Percentiles rank a stretch among this genome's conserved stretches.
Evolutionary conservation across 1,140 invertebrate species (phyloP).

Genomic region (Patella vulgata): DNA sequence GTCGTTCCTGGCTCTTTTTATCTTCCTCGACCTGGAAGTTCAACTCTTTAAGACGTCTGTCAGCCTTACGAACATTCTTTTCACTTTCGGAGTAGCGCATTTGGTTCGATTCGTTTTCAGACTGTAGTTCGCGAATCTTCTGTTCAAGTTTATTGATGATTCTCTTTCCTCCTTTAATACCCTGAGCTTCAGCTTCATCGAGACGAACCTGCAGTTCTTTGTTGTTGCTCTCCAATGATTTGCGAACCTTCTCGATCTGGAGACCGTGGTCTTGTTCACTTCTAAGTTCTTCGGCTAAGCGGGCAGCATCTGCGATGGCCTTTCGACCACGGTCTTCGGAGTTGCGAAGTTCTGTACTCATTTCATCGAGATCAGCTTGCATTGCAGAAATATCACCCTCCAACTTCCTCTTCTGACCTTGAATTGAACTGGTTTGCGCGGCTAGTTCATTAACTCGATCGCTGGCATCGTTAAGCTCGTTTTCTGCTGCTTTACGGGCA

Average conservation of each 20-base stretch:
- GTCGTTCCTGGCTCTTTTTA: slow-evolving; percentile 95
- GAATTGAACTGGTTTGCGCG: slow-evolving; percentile 88
- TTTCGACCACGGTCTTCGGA: slow-evolving; percentile 70
- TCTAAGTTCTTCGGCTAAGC: slow-evolving; percentile 95
- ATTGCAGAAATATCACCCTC: slow-evolving; percentile 95
- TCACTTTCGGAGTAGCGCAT: slow-evolving; percentile 84
- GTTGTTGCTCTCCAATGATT: slow-evolving; percentile 94
- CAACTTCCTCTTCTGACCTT: slow-evolving; percentile 96
- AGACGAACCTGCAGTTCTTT: slow-evolving; percentile 94
- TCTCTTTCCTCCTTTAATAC: slow-evolving; percentile 95
- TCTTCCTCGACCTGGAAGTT: slow-evolving; percentile 92
- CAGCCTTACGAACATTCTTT: slow-evolving; percentile 79
- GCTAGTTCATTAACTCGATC: slow-evolving; percentile 95
- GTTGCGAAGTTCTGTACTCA: slow-evolving; percentile 49
- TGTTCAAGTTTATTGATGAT: slow-evolving; percentile 71
- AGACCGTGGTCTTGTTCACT: slow-evolving; percentile 98
- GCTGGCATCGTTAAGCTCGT: slow-evolving; percentile 93
- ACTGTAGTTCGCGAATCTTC: slow-evolving; percentile 81
- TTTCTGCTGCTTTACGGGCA: slow-evolving; percentile 93
- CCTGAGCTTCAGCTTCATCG: slow-evolving; percentile 94
- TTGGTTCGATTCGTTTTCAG: slow-evolving; percentile 96
- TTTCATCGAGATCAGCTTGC: slow-evolving; percentile 68
- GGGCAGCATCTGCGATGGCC: slow-evolving; percentile 95
- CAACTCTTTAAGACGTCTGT: slow-evolving; percentile 73
- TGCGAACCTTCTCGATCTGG: slow-evolving; percentile 96